Conservation (phyloP, 2,888 invertebrate species). For the Leptinotarsa juncta region DNA sequence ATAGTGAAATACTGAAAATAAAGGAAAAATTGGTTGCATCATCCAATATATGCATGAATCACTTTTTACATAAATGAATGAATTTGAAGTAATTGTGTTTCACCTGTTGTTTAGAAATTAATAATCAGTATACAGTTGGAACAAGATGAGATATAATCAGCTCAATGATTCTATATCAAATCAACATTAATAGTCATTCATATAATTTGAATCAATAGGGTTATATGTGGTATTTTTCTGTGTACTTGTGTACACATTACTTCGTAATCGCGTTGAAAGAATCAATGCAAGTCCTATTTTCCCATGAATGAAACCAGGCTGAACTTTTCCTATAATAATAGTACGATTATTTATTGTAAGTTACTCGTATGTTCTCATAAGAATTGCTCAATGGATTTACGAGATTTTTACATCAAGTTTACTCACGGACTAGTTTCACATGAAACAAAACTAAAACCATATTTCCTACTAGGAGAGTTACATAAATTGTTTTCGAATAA, state of each 20-base stretch:
- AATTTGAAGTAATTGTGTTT: no score
- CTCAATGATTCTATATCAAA: no score
- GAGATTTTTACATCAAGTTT: constrained; percentile 35
- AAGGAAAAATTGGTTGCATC: no score
- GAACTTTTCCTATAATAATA: constrained; percentile 33
- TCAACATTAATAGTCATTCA: no score
- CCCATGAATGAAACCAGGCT: constrained; percentile 34
- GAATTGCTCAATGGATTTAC: constrained; percentile 38
- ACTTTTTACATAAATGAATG: no score
- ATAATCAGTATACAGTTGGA: no score
- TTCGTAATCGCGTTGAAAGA: not conserved
- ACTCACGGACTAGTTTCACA: constrained; percentile 43
- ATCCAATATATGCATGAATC: no score
- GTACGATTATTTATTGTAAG: constrained; percentile 42
- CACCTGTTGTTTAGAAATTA: no score
- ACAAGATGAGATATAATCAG: no score
- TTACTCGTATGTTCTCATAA: constrained; percentile 32
- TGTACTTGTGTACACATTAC: not conserved
- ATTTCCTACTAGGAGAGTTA: constrained; percentile 15
- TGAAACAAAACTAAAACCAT: constrained; percentile 20
- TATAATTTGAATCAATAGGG: no score
- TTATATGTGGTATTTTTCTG: no score
- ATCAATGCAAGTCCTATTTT: constrained; percentile 18
- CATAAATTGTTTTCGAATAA: constrained; percentile 19
- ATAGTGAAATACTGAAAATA: no score